phyloP scores from a whole-genome alignment of 2,797 vertebrate species.

The Scarus forsteni region DNA sequence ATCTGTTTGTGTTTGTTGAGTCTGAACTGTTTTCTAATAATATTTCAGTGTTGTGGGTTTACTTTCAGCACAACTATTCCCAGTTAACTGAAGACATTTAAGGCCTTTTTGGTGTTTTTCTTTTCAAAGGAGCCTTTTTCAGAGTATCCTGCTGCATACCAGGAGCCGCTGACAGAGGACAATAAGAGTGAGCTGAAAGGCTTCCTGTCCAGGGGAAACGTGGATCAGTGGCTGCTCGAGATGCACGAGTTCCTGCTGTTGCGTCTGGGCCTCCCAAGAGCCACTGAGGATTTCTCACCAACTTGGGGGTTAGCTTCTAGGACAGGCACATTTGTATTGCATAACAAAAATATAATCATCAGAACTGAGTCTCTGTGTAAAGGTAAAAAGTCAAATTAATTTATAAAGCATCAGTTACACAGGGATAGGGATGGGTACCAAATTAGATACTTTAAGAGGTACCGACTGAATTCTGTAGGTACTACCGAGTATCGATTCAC shows the following conservation, averaged over 20 bases:
- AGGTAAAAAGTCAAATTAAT: not conserved
- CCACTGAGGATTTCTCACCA: constrained; percentile 70
- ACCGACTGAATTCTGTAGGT: no score
- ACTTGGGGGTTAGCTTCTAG: constrained; percentile 86
- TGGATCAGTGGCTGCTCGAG: constrained; percentile 87
- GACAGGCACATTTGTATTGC: not conserved
- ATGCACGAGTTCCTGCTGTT: constrained; percentile 89
- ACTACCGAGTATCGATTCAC: no score
- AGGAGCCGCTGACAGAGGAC: constrained; percentile 65
- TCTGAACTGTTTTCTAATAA: not conserved
- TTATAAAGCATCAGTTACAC: not conserved
- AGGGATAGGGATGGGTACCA: no score
- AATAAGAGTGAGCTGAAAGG: constrained; percentile 67
- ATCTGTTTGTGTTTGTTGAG: no score
- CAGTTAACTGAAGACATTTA: not conserved
- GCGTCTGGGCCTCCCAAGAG: constrained; percentile 65
- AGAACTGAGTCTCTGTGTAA: no score
- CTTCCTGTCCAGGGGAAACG: constrained; percentile 78
- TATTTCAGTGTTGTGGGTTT: not conserved
- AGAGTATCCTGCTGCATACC: constrained; percentile 75
- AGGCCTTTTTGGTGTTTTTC: not conserved
- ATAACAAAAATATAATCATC: no score
- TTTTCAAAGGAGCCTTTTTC: constrained; percentile 87
- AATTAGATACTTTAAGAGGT: no score
- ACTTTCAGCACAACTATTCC: not conserved